Percentiles rank a stretch among this genome's conserved stretches.
phyloP scores from a whole-genome alignment of 2,888 invertebrate species.

The Tetranychus piercei region DNA sequence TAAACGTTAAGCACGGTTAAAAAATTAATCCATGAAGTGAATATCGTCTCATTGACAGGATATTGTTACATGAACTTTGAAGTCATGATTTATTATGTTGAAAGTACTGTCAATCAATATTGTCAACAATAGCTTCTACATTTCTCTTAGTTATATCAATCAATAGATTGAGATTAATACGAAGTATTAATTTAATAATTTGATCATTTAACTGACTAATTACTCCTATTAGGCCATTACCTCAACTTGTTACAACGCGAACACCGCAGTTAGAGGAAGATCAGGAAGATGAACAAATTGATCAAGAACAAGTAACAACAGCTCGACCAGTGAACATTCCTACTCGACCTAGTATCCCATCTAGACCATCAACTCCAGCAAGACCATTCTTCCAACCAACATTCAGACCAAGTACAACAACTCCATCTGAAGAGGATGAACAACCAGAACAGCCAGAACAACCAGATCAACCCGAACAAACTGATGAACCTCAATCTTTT shows the following conservation, averaged over 20 bases:
- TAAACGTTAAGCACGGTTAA: too few species aligned
- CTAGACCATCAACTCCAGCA: not conserved
- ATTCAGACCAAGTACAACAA: not conserved
- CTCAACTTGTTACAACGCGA: not conserved
- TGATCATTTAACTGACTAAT: too few species aligned
- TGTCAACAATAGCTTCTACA: too few species aligned
- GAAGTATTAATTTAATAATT: too few species aligned
- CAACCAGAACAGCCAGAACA: not conserved
- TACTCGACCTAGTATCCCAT: not conserved
- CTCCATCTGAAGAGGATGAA: too few species aligned
- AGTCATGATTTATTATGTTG: too few species aligned
- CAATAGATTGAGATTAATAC: too few species aligned
- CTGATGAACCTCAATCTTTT: conserved; percentile 4
- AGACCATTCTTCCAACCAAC: not conserved
- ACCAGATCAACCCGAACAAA: not conserved
- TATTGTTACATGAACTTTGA: too few species aligned
- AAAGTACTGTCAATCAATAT: too few species aligned
- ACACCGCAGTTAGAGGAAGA: not conserved
- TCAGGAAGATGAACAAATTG: not conserved
- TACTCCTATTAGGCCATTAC: not conserved
- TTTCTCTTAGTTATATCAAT: too few species aligned
- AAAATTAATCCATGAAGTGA: too few species aligned
- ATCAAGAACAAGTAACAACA: not conserved
- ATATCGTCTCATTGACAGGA: too few species aligned
- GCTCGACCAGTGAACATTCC: not conserved